Conservation (phyloP, 2,797 vertebrate genomes). For the Morelia viridis region DNA sequence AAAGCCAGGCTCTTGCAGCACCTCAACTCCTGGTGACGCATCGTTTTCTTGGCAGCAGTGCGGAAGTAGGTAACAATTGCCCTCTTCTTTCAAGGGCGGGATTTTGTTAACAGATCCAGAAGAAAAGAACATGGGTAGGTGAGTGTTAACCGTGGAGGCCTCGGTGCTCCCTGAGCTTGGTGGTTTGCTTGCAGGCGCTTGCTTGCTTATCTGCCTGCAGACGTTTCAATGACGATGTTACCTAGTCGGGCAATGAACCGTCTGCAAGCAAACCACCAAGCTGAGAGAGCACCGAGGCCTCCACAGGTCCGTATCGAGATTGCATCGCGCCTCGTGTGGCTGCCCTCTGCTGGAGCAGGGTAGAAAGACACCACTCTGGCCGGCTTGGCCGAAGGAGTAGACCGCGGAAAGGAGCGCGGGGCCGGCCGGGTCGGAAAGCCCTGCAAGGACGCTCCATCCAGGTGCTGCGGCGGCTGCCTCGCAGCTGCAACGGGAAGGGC, state of each 20-base stretch:
- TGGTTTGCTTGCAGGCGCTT: too few species aligned
- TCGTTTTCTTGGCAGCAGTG: not conserved
- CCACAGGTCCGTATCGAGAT: not conserved
- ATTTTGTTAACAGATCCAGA: not conserved
- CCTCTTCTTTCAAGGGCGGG: not conserved
- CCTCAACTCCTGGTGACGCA: not conserved
- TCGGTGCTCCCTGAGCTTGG: too few species aligned
- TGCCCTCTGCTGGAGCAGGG: not conserved
- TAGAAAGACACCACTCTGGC: not conserved
- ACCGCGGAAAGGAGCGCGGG: not conserved
- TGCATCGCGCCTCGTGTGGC: not conserved
- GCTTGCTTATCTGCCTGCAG: too few species aligned
- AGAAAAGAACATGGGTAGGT: too few species aligned
- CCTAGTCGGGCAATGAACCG: too few species aligned
- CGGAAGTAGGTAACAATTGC: not conserved
- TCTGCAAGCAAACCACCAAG: too few species aligned
- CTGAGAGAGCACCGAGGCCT: too few species aligned
- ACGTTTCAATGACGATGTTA: too few species aligned
- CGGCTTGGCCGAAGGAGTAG: not conserved
- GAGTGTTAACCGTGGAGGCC: too few species aligned
- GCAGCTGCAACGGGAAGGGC: constrained; percentile 53
- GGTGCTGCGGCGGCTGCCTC: not conserved
- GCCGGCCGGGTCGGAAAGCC: constrained; percentile 44
- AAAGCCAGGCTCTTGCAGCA: not conserved
- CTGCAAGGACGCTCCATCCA: not conserved